A percentile compares a stretch with the other conserved stretches of the same genome.
Evolutionary conservation across 2,797 vertebrate genomes (phyloP).

Genomic region (Gallinago nigripennis): DNA sequence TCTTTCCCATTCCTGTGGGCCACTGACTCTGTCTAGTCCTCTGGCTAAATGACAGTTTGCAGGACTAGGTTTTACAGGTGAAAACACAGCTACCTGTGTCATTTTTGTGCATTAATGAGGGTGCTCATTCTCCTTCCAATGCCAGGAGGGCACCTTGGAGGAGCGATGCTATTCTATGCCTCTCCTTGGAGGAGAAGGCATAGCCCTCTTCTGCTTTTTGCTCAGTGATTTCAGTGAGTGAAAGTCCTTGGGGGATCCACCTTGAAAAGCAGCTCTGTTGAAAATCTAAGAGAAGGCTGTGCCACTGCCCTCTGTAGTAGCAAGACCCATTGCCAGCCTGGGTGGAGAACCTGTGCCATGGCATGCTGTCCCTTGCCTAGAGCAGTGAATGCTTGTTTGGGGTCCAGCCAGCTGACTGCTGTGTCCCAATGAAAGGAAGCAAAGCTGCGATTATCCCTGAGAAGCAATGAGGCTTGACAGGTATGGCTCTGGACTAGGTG

Average conservation of each 20-base stretch:
- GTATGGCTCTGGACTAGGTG: not conserved
- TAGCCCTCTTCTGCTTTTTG: not conserved
- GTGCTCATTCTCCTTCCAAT: accelerated
- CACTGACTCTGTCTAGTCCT: not conserved
- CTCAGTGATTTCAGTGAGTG: not conserved
- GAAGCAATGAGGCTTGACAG: not conserved
- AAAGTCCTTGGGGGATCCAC: not conserved
- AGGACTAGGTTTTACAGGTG: too few species aligned
- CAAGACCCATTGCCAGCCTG: not conserved
- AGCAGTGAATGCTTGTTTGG: accelerated
- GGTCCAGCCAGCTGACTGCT: not conserved
- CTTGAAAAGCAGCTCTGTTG: not conserved
- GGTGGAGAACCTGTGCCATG: not conserved
- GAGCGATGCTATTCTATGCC: not conserved
- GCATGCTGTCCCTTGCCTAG: not conserved
- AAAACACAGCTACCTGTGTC: too few species aligned
- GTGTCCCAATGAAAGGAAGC: not conserved
- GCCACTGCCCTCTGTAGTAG: not conserved
- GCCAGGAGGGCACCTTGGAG: not conserved
- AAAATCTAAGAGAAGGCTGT: not conserved
- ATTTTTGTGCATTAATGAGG: too few species aligned
- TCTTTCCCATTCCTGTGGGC: not conserved
- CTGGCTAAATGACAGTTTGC: too few species aligned
- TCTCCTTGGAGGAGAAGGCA: not conserved
- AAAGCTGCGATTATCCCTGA: not conserved